A percentile compares a stretch with the other conserved stretches of the same genome.
Evolutionary conservation across 2,113 vertebrate species (phyloP).

Genomic region (Hippocampus mohnikei): DNA sequence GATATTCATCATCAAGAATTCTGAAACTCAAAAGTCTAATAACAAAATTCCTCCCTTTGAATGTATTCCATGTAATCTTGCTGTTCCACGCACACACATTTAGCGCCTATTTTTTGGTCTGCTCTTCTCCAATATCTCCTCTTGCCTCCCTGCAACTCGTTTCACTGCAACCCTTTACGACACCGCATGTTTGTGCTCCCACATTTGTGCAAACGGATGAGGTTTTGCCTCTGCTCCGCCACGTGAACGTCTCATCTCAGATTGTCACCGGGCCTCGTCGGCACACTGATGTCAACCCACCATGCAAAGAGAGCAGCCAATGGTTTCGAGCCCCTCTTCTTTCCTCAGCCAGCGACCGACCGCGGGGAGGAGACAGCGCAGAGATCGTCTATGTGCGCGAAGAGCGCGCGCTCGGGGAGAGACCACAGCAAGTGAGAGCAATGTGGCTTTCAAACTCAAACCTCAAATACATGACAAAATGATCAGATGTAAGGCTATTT

Average conservation of each 20-base stretch:
- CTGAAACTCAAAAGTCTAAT: too few species aligned
- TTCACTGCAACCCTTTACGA: not conserved
- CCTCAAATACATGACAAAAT: not conserved
- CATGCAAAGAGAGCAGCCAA: not conserved
- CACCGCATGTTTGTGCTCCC: not conserved
- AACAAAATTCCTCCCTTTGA: too few species aligned
- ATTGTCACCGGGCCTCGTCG: not conserved
- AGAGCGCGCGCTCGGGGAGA: not conserved
- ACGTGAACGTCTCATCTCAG: not conserved
- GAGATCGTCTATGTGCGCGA: slow-evolving; percentile 1
- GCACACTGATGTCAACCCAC: not conserved
- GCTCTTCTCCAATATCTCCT: too few species aligned
- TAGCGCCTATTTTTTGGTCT: too few species aligned
- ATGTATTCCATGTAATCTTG: too few species aligned
- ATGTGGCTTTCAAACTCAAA: not conserved
- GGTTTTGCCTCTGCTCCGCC: not conserved
- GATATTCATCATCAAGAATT: too few species aligned
- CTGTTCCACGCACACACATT: too few species aligned
- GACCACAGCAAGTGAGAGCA: not conserved
- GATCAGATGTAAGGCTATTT: too few species aligned
- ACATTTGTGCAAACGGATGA: not conserved
- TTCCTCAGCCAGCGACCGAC: not conserved
- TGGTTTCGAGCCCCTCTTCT: not conserved
- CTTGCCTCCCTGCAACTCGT: not conserved
- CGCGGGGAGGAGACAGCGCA: not conserved